Conservation (phyloP, 2,797 vertebrate genomes). For the Enteromius argenteus region DNA sequence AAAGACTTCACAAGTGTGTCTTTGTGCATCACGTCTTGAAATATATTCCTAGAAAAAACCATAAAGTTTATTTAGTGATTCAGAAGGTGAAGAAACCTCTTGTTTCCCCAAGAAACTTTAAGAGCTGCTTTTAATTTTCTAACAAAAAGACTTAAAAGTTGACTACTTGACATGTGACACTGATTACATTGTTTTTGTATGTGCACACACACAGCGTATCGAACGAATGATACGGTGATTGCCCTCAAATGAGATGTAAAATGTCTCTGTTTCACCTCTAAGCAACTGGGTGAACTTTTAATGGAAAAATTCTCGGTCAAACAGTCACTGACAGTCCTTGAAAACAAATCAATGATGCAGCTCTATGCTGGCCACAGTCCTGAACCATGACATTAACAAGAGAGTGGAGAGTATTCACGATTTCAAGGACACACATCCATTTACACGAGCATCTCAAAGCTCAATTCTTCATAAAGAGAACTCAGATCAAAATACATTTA, state of each 20-base stretch:
- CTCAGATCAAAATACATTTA: background rate
- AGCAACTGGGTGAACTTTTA: background rate
- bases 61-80: slow-evolving; percentile 3
- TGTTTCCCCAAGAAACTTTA: background rate
- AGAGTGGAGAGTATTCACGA: background rate
- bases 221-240: background rate
- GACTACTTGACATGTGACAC: background rate
- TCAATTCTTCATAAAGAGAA: background rate
- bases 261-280: background rate
- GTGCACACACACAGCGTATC: background rate
- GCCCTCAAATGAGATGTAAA: slow-evolving; percentile 2
- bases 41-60: slow-evolving; percentile 85
- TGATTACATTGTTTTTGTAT: background rate
- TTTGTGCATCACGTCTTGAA: slow-evolving; percentile 93
- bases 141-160: background rate
- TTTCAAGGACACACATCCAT: slow-evolving; percentile 19
- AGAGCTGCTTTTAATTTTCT: slow-evolving; percentile 8
- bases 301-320: slow-evolving; percentile 12
- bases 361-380: slow-evolving; percentile 15
- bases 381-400: slow-evolving; percentile 27
- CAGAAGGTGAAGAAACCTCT: background rate
- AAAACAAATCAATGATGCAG: slow-evolving; percentile 30
- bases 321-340: slow-evolving; percentile 16
- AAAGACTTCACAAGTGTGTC: slow-evolving; percentile 94
- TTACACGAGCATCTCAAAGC: background rate